Percentiles rank a stretch among this genome's conserved stretches.
These are phyloP conservation scores for Rotaria magnacalcarata DNA, from an alignment of 2,888 invertebrate species.

Conservation along the genomic window DNA sequence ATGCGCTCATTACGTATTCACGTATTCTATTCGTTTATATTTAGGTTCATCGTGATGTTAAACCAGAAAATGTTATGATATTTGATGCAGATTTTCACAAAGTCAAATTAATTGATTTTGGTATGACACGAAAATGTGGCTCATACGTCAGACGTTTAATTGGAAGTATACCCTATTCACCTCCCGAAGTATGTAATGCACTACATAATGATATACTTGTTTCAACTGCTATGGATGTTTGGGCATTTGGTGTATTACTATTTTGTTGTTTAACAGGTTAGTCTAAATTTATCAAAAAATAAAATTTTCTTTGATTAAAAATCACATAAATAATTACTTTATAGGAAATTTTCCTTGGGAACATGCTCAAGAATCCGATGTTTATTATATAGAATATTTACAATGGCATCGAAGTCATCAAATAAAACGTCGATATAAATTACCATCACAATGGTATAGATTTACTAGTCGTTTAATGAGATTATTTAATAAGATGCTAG, in stretches of 20 bases:
- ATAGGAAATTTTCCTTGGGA: conserved; percentile 79
- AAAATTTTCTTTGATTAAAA: conserved; percentile 65
- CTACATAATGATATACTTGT: conserved; percentile 69
- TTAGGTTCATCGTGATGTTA: conserved; percentile 83
- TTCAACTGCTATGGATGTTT: conserved; percentile 76
- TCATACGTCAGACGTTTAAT: conserved; percentile 56
- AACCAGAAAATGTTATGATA: conserved; percentile 84
- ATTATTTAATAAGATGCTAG: conserved; percentile 82
- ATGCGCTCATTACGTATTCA: too few species aligned
- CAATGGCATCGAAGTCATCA: conserved; percentile 67
- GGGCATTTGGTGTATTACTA: conserved; percentile 92
- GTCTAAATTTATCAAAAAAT: conserved; percentile 64
- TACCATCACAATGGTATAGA: conserved; percentile 67
- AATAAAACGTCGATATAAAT: conserved; percentile 56
- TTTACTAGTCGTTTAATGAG: conserved; percentile 83
- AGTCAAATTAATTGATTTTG: conserved; percentile 92
- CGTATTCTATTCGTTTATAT: conserved; percentile 63
- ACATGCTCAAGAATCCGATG: conserved; percentile 68
- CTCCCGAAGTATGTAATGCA: conserved; percentile 75
- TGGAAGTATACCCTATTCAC: conserved; percentile 79
- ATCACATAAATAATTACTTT: background rate
- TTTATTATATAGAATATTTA: conserved; percentile 65
- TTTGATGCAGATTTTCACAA: conserved; percentile 85
- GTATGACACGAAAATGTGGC: conserved; percentile 70
- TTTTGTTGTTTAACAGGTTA: conserved; percentile 85